phyloP scores from a whole-genome alignment of 1,140 invertebrate species.

The Ceratoteleas bidentatus region DNA sequence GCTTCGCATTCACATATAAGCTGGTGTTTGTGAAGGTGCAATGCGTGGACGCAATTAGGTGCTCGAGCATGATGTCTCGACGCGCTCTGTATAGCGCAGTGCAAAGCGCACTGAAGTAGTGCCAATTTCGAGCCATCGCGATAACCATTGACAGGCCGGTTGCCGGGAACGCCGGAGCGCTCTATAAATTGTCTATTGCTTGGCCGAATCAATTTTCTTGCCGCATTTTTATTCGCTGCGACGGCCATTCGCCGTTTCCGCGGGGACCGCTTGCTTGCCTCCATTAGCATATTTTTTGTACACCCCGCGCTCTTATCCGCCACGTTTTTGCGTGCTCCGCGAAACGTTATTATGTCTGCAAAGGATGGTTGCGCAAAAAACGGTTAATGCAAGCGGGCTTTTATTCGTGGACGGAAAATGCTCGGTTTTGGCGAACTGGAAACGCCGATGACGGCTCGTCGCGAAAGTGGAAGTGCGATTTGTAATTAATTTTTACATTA shows the following conservation, averaged over 20 bases:
- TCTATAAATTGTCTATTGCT: constrained; percentile 49
- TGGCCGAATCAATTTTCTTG: constrained; percentile 56
- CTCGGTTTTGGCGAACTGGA: constrained; percentile 7
- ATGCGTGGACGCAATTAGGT: no score
- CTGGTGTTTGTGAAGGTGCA: no score
- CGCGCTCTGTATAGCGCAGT: constrained; percentile 17
- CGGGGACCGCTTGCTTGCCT: constrained; percentile 18
- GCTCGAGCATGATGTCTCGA: no score
- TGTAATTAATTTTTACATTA: not conserved
- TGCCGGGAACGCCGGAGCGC: constrained; percentile 17
- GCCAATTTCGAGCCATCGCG: constrained; percentile 46
- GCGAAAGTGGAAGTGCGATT: not conserved
- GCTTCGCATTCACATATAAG: no score
- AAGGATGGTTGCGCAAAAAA: constrained; percentile 19
- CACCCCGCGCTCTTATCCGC: constrained; percentile 17
- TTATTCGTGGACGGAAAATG: constrained; percentile 33
- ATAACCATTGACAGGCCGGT: constrained; percentile 46
- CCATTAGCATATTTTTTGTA: constrained; percentile 54
- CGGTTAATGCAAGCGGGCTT: constrained; percentile 19
- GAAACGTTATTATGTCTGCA: constrained; percentile 50
- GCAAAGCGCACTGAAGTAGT: constrained; percentile 32
- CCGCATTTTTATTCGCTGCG: constrained; percentile 26
- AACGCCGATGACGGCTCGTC: no score
- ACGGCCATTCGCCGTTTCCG: no score
- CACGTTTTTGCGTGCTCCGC: constrained; percentile 16